Conservation (phyloP, 1,140 invertebrate species). For the Lepidurus arcticus region DNA sequence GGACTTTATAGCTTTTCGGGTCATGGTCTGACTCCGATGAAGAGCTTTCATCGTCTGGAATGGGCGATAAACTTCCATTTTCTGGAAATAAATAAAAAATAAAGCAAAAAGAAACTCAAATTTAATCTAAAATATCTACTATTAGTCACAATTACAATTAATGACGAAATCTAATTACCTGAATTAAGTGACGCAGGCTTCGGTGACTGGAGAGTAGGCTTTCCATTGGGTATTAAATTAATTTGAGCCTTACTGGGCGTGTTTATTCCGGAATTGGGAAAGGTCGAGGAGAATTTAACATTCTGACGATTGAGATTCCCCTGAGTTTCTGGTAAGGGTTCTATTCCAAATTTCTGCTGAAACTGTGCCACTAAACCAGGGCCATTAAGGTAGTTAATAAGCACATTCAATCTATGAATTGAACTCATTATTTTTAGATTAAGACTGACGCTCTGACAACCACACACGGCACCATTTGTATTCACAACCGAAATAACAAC, state of each 20-base stretch:
- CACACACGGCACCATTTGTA: background rate
- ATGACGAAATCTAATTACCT: background rate
- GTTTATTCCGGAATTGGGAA: background rate
- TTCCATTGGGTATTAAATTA: background rate
- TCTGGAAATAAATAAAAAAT: background rate
- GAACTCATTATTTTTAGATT: background rate
- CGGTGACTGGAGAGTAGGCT: background rate
- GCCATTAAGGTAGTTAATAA: background rate
- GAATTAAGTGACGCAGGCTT: background rate
- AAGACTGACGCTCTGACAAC: background rate
- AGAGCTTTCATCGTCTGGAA: background rate
- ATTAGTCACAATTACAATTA: background rate
- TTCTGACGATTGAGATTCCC: background rate
- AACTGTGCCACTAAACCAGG: background rate
- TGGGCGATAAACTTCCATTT: background rate
- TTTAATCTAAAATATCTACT: background rate
- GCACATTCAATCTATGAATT: background rate
- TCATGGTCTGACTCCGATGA: slow-evolving; percentile 40
- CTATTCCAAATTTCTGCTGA: background rate
- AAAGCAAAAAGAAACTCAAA: background rate
- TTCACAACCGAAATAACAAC: background rate
- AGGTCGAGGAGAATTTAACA: background rate
- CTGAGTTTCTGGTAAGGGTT: background rate
- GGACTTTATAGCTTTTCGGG: slow-evolving; percentile 51
- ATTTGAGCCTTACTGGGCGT: background rate